Evolutionary conservation across 2,888 invertebrate genomes (phyloP), one percentile per base, ranked within the genome.

Genomic region (Octodonta nipae): DNA sequence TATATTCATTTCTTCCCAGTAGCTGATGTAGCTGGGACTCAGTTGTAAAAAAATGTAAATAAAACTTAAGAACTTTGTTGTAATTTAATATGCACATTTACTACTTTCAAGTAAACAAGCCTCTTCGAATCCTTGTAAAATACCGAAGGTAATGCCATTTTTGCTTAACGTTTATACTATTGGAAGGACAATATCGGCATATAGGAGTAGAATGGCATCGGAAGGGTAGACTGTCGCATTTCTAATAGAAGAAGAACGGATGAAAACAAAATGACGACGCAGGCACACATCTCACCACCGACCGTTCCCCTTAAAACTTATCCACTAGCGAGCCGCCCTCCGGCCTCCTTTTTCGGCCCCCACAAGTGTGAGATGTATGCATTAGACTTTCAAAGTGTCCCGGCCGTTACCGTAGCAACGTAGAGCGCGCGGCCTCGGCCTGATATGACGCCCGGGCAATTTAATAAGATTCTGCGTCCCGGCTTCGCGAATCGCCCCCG

Each of bases 331-430:
- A 61, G 61, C 58, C 61, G 60, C 61, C 32, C 32, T 32, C 34
- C 30, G 40, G 43, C 40, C 41, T 37, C 36, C 46, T 45, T 42
- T 49, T 44, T 47, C 45, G 49, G 49, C 49, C 44, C 49, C 49
- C 53, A 54, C 56, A 56, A 57, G 60, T 60, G 61, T 61, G 61
- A 61, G 60, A 60, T 61, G 60, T 61, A 61, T 61, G 60, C 60
- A 61, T 61, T 61, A 61, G 61, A 61, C 61, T 61, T 61, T 61
- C 60, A 61, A 61, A 61, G 61, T 61, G 62, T 63, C 70, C 71
- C 71, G 71, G 71, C 70, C 70, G 72, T 73, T 67, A 68, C 70
- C 71, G 67, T 70, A 67, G 72, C 69, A 70, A 73, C 72, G n/a
- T n/a, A n/a, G n/a, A n/a, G n/a, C n/a, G n/a, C n/a, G 71, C 68